Conservation (phyloP, 1,140 invertebrate genomes). For the Calosoma granatense region DNA sequence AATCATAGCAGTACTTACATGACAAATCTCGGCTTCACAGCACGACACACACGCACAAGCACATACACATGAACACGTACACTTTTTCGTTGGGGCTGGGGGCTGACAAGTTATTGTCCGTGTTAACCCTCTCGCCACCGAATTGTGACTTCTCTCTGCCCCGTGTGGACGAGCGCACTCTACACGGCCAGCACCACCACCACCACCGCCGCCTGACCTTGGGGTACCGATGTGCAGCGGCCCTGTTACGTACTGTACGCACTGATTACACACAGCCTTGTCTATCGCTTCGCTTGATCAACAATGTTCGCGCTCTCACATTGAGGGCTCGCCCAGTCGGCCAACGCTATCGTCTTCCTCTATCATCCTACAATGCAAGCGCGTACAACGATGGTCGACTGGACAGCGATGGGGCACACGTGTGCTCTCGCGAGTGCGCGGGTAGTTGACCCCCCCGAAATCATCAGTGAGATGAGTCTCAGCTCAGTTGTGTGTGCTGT, state of each 20-base stretch:
- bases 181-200: not conserved
- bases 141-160: conserved; percentile 6
- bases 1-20: not conserved
- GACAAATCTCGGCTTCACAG: too few relatives aligned
- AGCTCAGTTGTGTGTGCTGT: too few relatives aligned
- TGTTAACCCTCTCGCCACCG: conserved; percentile 1
- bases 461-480: not conserved
- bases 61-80: not conserved
- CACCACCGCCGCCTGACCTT: conserved; percentile 29
- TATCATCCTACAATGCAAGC: too few relatives aligned
- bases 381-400: too few relatives aligned
- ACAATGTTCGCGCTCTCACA: conserved; percentile 27
- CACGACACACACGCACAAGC: not conserved
- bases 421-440: not conserved
- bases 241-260: conserved; percentile 19
- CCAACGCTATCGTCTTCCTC: conserved; percentile 20
- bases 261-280: conserved; percentile 14
- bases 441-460: conserved; percentile 4
- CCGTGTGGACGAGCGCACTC: not conserved
- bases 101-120: not conserved
- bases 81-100: not conserved
- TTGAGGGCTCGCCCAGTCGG: conserved; percentile 31
- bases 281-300: conserved; percentile 18
- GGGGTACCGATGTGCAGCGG: conserved; percentile 31
- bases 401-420: not conserved